Evolutionary conservation across 2,888 invertebrate species (phyloP).

Genomic region (Ophonus ardosiacus): DNA sequence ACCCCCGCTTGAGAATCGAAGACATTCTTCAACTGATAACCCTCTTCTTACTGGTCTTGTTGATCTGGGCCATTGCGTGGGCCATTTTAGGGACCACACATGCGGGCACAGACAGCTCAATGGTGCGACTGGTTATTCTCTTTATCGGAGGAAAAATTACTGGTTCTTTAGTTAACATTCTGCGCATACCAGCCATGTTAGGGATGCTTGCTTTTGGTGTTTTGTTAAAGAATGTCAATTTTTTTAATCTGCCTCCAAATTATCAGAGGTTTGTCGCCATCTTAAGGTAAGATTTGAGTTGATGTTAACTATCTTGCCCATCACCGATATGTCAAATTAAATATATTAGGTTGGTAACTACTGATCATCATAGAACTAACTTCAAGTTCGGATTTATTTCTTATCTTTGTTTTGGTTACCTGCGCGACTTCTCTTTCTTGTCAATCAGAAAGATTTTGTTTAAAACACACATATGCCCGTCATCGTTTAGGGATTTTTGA

Average conservation of each 20-base stretch:
- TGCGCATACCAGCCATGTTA: slow-evolving; percentile 78
- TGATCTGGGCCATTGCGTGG: not conserved
- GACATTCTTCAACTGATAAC: not conserved
- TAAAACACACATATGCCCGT: too few species aligned
- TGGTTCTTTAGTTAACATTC: slow-evolving; percentile 66
- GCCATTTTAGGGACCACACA: not conserved
- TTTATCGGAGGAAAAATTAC: slow-evolving; percentile 70
- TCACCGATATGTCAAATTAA: too few species aligned
- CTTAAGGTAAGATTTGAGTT: slow-evolving; percentile 73
- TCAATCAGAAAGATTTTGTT: too few species aligned
- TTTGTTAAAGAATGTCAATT: slow-evolving; percentile 76
- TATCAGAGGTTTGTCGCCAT: slow-evolving; percentile 76
- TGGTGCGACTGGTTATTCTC: slow-evolving; percentile 64
- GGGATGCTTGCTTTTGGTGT: slow-evolving; percentile 82
- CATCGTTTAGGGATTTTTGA: too few species aligned
- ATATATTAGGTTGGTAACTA: too few species aligned
- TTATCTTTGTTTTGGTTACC: too few species aligned
- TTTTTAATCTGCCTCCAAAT: slow-evolving; percentile 74
- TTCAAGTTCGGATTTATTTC: too few species aligned
- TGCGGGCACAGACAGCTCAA: not conserved
- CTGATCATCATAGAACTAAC: too few species aligned
- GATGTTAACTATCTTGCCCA: not conserved
- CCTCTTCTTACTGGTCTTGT: not conserved
- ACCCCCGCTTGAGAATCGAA: not conserved
- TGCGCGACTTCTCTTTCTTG: too few species aligned